Evolutionary conservation across 2,888 invertebrate genomes (phyloP).

Genomic region (Apoda limacodes): DNA sequence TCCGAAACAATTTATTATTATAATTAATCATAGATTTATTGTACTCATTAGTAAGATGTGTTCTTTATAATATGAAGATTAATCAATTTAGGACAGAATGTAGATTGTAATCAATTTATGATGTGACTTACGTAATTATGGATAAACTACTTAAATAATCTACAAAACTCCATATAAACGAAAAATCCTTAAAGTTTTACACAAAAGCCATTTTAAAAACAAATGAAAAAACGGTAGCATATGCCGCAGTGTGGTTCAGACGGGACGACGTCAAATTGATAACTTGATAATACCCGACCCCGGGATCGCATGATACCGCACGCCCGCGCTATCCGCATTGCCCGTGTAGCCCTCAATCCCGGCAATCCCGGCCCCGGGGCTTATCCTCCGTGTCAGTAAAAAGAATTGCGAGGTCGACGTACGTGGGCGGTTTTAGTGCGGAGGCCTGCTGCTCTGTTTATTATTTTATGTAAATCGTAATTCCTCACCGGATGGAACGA

Average conservation of each 20-base stretch:
- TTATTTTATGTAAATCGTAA: slow-evolving; percentile 52
- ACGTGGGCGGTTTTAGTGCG: slow-evolving; percentile 33
- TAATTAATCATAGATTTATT: too few relatives aligned
- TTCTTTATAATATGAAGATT: too few relatives aligned
- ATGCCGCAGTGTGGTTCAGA: slow-evolving; percentile 26
- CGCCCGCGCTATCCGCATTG: too few relatives aligned
- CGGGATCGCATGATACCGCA: slow-evolving; percentile 18
- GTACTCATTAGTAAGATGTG: too few relatives aligned
- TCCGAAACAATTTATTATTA: too few relatives aligned
- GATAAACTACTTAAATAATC: too few relatives aligned
- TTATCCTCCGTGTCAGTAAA: slow-evolving; percentile 24
- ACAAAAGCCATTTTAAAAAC: too few relatives aligned
- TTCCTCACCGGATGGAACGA: slow-evolving; percentile 37
- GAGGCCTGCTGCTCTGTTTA: slow-evolving; percentile 24
- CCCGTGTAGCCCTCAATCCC: slow-evolving; percentile 24
- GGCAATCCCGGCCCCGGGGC: slow-evolving; percentile 31
- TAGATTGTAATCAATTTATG: too few relatives aligned
- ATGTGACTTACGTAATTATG: too few relatives aligned
- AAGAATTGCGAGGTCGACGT: slow-evolving; percentile 29
- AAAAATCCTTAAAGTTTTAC: too few relatives aligned
- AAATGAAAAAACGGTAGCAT: slow-evolving; percentile 16
- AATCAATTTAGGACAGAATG: too few relatives aligned
- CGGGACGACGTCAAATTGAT: slow-evolving; percentile 50
- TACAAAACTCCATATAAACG: too few relatives aligned
- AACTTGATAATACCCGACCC: slow-evolving; percentile 53